Conservation (phyloP, 2,797 vertebrate species). For the Ctenosaura bakeri region DNA sequence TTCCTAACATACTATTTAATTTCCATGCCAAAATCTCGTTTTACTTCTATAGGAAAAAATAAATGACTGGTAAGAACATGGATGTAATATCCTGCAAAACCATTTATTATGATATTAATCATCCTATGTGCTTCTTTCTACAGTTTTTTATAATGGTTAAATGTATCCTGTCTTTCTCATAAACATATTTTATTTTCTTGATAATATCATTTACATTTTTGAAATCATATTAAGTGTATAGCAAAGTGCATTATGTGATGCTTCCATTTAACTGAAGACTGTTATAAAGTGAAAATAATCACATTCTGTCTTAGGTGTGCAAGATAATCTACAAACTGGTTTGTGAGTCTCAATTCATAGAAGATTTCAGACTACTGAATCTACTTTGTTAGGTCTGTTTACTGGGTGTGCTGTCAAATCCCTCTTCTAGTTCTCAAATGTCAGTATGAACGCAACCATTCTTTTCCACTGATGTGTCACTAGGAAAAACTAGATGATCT, state of each 20-base stretch:
- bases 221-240: conserved; percentile 80
- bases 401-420: conserved; percentile 47
- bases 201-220: conserved; percentile 79
- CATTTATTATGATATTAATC: conserved; percentile 71
- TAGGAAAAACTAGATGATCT: neutral
- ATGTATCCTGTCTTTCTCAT: conserved; percentile 74
- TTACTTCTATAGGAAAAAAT: conserved; percentile 72
- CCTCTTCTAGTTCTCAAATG: conserved; percentile 37
- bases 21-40: conserved; percentile 74
- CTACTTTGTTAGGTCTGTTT: conserved; percentile 26
- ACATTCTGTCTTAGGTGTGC: conserved; percentile 58
- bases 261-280: conserved; percentile 72
- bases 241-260: conserved; percentile 76
- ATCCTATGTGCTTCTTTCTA: conserved; percentile 75
- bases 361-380: conserved; percentile 70
- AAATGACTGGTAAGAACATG: conserved; percentile 66
- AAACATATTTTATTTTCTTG: conserved; percentile 75
- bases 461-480: conserved; percentile 47
- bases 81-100: conserved; percentile 64
- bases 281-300: conserved; percentile 73
- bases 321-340: conserved; percentile 78
- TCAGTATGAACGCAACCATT: neutral
- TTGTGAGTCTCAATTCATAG: conserved; percentile 66
- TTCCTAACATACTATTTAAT: conserved; percentile 80
- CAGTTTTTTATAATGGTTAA: conserved; percentile 72